Percentiles rank a stretch among this genome's conserved stretches.
Evolutionary conservation across 2,888 invertebrate genomes (phyloP).

Genomic region (Cantharis lateralis): DNA sequence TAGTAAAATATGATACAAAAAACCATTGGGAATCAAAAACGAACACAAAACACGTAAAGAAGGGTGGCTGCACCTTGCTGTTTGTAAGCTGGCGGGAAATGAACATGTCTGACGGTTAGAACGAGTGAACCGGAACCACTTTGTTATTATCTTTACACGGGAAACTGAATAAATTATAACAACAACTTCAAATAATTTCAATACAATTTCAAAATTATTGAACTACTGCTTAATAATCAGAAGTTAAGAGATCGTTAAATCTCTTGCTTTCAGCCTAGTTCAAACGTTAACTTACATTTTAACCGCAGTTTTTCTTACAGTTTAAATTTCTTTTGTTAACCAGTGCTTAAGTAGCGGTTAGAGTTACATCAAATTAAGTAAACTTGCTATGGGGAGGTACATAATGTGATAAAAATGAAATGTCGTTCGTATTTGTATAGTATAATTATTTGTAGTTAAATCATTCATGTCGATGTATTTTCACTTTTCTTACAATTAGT

Average conservation of each 20-base stretch:
- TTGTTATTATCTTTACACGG: constrained; percentile 29
- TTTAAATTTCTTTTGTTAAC: neutral
- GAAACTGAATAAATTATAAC: constrained; percentile 25
- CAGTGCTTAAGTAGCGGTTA: neutral
- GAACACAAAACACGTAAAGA: constrained; percentile 16
- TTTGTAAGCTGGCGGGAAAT: constrained; percentile 39
- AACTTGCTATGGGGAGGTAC: neutral
- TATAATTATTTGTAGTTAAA: neutral
- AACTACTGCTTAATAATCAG: neutral
- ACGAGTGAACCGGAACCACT: constrained; percentile 40
- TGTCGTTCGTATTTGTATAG: neutral
- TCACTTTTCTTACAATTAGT: neutral
- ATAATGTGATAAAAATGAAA: neutral
- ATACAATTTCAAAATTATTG: neutral
- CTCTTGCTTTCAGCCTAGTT: neutral
- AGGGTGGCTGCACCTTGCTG: constrained; percentile 42
- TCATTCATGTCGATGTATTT: neutral
- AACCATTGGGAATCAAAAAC: constrained; percentile 9
- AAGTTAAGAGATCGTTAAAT: neutral
- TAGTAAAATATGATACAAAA: neutral
- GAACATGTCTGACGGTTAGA: constrained; percentile 38
- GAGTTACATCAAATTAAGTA: neutral
- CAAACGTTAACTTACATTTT: neutral
- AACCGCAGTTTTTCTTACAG: neutral
- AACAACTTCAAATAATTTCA: neutral